Evolutionary conservation across 2,888 invertebrate species (phyloP).

Genomic region (Xestia sexstrigata): DNA sequence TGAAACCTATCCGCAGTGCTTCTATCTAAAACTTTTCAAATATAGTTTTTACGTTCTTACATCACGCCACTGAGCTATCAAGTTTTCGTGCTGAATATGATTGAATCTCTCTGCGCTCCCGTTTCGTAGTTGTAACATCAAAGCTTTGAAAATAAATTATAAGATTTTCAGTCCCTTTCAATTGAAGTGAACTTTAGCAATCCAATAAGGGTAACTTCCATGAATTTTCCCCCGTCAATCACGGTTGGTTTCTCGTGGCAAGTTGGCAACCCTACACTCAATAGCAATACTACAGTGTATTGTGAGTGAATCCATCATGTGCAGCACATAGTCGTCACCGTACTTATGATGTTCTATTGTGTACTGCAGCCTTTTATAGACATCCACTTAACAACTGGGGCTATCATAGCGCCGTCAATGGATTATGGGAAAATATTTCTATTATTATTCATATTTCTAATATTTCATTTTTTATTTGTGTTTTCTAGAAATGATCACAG

Average conservation of each 20-base stretch:
- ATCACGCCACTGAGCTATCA: too few species aligned
- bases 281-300: slow-evolving; percentile 32
- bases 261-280: slow-evolving; percentile 45
- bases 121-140: too few species aligned
- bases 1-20: too few species aligned
- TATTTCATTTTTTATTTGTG: too few species aligned
- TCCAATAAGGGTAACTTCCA: background rate
- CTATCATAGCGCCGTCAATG: slow-evolving; percentile 10
- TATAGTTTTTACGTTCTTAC: too few species aligned
- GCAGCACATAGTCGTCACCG: slow-evolving; percentile 15
- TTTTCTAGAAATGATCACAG: background rate
- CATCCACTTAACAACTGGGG: background rate
- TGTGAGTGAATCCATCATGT: slow-evolving; percentile 53
- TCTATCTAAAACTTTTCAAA: too few species aligned
- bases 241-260: background rate
- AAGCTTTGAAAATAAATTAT: too few species aligned
- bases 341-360: slow-evolving; percentile 53
- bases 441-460: too few species aligned
- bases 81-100: too few species aligned
- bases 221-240: background rate
- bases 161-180: too few species aligned
- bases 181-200: too few species aligned
- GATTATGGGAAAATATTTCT: background rate
- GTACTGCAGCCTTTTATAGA: background rate
- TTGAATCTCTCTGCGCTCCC: too few species aligned